Base-by-base conservation (phyloP, 1,140 invertebrate species). In the Chlorops oryzae region DNA sequence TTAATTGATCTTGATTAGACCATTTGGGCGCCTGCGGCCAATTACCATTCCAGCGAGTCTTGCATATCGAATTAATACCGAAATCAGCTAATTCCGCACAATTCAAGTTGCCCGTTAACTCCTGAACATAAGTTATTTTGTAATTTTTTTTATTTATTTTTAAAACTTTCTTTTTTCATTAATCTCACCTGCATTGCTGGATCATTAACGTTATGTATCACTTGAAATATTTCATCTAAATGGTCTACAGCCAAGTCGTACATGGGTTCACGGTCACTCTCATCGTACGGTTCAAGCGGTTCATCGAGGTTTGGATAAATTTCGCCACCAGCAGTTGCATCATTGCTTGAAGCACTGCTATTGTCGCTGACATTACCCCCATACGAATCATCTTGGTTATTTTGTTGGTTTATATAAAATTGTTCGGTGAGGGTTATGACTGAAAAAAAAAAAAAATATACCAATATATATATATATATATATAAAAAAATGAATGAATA, bases 161-260 rank as follows among this genome's bases (percentile, higher is more conserved):
- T 22, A 3, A 2, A 42, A 22, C 18, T 23, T 27, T 13, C 6
- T 7, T 23, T 24, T 15, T 23, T n/a, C 27, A n/a, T 38, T 39
- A 2, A 32, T 35, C 37, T 48, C 50, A 59, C 57, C 51, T 59
- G 58, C 21, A 62, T 44, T 34, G 57, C 38, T 37, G 58, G 58
- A 28, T 61, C 59, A 38, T 52, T 51, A 34, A 56, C 50, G 40
- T 55, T 52, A 18, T 58, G 57, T 35, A 51, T 41, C 47, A 66
- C 66, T 52, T 70, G 65, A 41, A 72, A 69, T 55, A 71, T 65
- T 18, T 72, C 70, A 47, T 72, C 66, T 60, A 72, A 66, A n/a
- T n/a, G n/a, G 55, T 67, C 63, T 21, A 56, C 63, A n/a, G 56
- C 54, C 15, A 65, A 58, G 34, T 65, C 65, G 57, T 66, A 64